Percentiles rank a stretch among this genome's conserved stretches.
These are phyloP conservation scores for Lasiurus borealis DNA, from an alignment of 2,113 vertebrate genomes.

Conservation along the genomic window DNA sequence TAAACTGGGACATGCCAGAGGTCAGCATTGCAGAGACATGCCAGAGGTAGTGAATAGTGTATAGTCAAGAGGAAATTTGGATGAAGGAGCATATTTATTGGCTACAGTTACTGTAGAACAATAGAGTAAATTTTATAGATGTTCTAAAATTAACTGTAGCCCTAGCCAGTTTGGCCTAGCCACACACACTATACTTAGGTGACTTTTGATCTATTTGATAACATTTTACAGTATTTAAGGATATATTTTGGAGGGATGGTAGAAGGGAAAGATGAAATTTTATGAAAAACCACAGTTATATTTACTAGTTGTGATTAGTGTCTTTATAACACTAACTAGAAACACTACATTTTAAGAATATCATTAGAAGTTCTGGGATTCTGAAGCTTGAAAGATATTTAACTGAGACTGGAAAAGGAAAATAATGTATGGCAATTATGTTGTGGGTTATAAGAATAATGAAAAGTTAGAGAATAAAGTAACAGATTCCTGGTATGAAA, in stretches of 20 bases:
- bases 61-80: constrained; percentile 18
- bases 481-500: constrained; percentile 3
- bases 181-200: background rate
- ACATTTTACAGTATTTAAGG: constrained; percentile 40
- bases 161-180: no score
- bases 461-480: constrained; percentile 42
- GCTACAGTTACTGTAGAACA: background rate
- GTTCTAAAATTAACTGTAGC: no score
- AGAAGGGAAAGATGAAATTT: constrained; percentile 29
- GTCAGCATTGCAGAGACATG: background rate
- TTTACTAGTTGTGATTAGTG: constrained; percentile 26
- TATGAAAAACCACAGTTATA: constrained; percentile 25
- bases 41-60: background rate
- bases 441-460: constrained; percentile 42
- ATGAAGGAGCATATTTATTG: constrained; percentile 14
- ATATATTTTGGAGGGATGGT: background rate
- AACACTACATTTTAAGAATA: constrained; percentile 16
- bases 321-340: constrained; percentile 22
- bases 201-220: constrained; percentile 52
- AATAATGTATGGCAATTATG: constrained; percentile 3
- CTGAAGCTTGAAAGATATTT: constrained; percentile 35
- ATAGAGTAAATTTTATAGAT: constrained; percentile 27
- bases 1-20: background rate
- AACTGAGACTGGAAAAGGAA: constrained; percentile 27
- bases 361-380: constrained; percentile 36